These are phyloP conservation scores for Coecobrya sp. DNA, from an alignment of 2,888 invertebrate species.

Conservation along the genomic window DNA sequence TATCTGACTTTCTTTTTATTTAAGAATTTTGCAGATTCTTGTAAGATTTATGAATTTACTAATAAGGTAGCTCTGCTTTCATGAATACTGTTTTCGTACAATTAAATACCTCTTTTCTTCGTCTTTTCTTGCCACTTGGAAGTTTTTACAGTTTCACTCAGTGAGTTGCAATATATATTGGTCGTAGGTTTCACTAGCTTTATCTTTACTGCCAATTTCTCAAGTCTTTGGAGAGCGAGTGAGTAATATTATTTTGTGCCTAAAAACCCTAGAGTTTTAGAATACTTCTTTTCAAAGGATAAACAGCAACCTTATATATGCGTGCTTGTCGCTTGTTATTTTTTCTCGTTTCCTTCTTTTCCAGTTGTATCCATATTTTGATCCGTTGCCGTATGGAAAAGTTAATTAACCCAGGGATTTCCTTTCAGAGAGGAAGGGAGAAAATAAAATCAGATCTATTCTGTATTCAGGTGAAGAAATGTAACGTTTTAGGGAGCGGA, in stretches of 20 bases:
- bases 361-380: slow-evolving; percentile 20
- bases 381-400: slow-evolving; percentile 61
- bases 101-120: slow-evolving; percentile 41
- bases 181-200: slow-evolving; percentile 54
- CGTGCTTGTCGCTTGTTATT: slow-evolving; percentile 47
- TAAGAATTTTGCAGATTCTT: slow-evolving; percentile 54
- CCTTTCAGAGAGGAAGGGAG: not conserved
- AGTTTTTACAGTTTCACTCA: slow-evolving; percentile 25
- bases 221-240: slow-evolving; percentile 72
- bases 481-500: slow-evolving; percentile 20
- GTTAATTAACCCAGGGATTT: slow-evolving; percentile 80
- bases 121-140: not conserved
- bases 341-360: not conserved
- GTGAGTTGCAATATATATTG: no score
- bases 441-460: slow-evolving; percentile 47
- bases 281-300: not conserved
- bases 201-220: slow-evolving; percentile 18
- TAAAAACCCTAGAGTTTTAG: not conserved
- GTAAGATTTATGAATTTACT: slow-evolving; percentile 79
- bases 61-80: slow-evolving; percentile 69
- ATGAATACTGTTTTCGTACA: slow-evolving; percentile 14
- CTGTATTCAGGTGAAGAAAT: slow-evolving; percentile 36
- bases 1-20: not conserved
- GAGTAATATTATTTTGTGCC: slow-evolving; percentile 54
- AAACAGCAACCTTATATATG: slow-evolving; percentile 24